Evolutionary conservation across 2,888 invertebrate genomes (phyloP), one percentile per base, ranked within the genome.

Genomic region (Xylophagus ater): DNA sequence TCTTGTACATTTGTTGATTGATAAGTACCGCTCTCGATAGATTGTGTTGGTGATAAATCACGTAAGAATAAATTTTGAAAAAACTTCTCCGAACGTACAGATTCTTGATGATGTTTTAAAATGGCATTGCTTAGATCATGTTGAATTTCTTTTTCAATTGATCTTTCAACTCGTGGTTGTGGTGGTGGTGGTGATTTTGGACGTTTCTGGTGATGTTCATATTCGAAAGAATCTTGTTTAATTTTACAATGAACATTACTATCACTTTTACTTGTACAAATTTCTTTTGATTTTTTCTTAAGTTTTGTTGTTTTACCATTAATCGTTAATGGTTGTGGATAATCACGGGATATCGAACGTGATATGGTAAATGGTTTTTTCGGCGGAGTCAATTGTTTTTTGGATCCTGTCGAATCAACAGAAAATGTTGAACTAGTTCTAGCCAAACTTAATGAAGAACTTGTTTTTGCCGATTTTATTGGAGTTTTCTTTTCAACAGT

Each of bases 31-130:
- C 50, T 56, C 5, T 49, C 32, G 7, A 48, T 43, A 19, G 60
- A 60, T 1, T 64, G 57, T 2, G 58, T 57, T 1, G 68, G 62
- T 2, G 68, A 55, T 15, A 65, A 10, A 45, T 74, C 71, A 40
- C 77, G 65, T 23, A 81, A 58, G 51, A 82, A 77, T 14, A 82
- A 67, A 58, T 80, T 74, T 58, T 78, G 81, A 50, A 83, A 83
- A 53, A 82, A 83, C 0, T 71, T 70, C 53, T 81, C 71, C 0
- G 74, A 71, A 43, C 75, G 65, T 19, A 78, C 65, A 4, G 69
- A 67, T 48, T 75, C 72, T 45, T 72, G 74, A 37, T 73, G 74
- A 47, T 66, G 65, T n/a, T n/a, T n/a, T 49, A 68, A 69, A 17
- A 76, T 69, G 41, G 74, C 71, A 41, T 71, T 71, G 10, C 44